A percentile compares a stretch with the other conserved stretches of the same genome.
Conservation (phyloP, 2,113 vertebrate genomes). For the Xerus inauris region DNA sequence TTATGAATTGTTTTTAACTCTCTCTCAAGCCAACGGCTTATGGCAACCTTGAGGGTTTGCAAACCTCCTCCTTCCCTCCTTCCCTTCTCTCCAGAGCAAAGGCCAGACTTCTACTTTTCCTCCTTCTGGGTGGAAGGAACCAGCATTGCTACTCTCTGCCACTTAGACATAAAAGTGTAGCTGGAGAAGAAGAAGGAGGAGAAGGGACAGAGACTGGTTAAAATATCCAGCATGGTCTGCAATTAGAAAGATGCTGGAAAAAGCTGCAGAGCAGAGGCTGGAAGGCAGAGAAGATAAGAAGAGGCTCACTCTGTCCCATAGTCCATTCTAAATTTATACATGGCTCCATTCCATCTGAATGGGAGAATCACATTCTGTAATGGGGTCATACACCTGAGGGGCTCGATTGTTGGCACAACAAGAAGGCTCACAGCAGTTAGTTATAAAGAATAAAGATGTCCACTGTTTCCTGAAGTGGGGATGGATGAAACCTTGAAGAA, state of each 20-base stretch:
- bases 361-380: neutral
- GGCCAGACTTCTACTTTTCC: neutral
- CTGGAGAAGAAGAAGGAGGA: neutral
- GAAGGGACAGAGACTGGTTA: neutral
- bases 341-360: neutral
- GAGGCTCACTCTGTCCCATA: neutral
- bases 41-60: neutral
- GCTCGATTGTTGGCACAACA: neutral
- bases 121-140: neutral
- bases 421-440: neutral
- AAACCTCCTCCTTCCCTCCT: neutral
- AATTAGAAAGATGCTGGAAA: neutral
- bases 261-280: neutral
- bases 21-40: neutral
- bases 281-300: neutral
- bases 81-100: neutral
- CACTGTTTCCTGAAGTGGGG: neutral
- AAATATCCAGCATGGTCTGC: neutral
- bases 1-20: neutral
- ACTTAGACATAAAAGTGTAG: neutral
- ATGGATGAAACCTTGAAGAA: neutral
- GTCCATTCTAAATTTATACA: rapidly evolving
- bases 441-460: neutral
- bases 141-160: neutral
- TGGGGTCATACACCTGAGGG: neutral